Percentiles rank a stretch among this genome's conserved stretches.
These are phyloP conservation scores for Xenotilapia flavipinnis DNA, from an alignment of 2,113 vertebrate genomes.

Conservation along the genomic window DNA sequence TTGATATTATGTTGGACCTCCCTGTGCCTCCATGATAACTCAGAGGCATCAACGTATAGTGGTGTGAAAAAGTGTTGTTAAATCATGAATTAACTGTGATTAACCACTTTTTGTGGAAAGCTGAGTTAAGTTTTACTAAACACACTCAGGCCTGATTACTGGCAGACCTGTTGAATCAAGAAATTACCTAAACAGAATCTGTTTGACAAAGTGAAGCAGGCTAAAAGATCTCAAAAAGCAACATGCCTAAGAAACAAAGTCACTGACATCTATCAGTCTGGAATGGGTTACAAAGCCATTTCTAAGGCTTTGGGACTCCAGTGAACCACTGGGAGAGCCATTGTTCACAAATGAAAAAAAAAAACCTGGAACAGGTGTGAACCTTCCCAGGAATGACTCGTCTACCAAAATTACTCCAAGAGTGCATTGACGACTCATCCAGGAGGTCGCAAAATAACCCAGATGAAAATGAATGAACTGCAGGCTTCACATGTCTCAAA, in stretches of 20 bases:
- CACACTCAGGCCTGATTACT: background rate
- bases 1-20: background rate
- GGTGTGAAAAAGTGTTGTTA: background rate
- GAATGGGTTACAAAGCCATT: background rate
- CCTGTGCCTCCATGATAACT: background rate
- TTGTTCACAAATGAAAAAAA: background rate
- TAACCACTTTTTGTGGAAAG: background rate
- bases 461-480: background rate
- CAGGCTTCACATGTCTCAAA: background rate
- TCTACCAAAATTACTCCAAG: background rate
- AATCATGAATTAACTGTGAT: background rate
- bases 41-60: background rate
- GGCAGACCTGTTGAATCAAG: background rate
- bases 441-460: background rate
- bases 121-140: background rate
- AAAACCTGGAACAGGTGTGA: fast-evolving
- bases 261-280: background rate
- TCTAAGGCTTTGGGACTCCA: background rate
- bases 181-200: background rate
- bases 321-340: background rate
- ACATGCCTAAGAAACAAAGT: background rate
- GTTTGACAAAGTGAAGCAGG: background rate
- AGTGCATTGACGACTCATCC: background rate
- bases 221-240: fast-evolving
- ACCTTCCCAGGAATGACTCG: background rate